A percentile compares a stretch with the other conserved stretches of the same genome.
Evolutionary conservation across 1,140 invertebrate species (phyloP).

Genomic region (Xylocopa sonorina): DNA sequence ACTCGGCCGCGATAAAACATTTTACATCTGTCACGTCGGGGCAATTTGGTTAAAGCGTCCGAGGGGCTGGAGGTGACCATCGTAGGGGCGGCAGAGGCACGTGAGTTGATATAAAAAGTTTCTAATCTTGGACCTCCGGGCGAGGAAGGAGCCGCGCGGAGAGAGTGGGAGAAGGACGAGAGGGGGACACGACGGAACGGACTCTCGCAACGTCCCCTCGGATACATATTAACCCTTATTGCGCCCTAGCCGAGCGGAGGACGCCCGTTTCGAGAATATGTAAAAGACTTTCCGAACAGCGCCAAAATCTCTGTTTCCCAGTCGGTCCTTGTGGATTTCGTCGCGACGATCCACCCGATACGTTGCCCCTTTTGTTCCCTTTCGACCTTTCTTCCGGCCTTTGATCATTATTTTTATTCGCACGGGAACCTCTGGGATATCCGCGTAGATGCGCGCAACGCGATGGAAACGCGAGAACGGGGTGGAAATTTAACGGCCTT

Average conservation of each 20-base stretch:
- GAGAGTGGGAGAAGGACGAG: constrained; percentile 22
- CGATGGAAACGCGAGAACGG: too few relatives aligned
- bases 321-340: neutral
- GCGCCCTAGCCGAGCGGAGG: constrained; percentile 26
- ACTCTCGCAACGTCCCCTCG: constrained; percentile 57
- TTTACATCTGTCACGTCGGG: constrained; percentile 45
- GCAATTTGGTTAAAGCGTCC: constrained; percentile 32
- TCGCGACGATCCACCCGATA: neutral
- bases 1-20: constrained; percentile 1
- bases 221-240: constrained; percentile 59
- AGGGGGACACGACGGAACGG: constrained; percentile 35
- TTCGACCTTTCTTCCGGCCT: fast-evolving
- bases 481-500: neutral
- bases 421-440: too few relatives aligned
- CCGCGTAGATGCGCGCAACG: too few relatives aligned
- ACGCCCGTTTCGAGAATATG: constrained; percentile 40
- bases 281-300: constrained; percentile 38
- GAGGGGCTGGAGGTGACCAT: constrained; percentile 36
- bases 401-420: too few relatives aligned
- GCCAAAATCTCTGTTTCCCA: constrained; percentile 11
- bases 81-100: constrained; percentile 26
- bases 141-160: constrained; percentile 34
- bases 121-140: constrained; percentile 62
- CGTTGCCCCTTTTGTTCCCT: neutral
- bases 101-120: constrained; percentile 64